Conservation (phyloP, 2,888 invertebrate genomes). For the Nephrotoma appendiculata region DNA sequence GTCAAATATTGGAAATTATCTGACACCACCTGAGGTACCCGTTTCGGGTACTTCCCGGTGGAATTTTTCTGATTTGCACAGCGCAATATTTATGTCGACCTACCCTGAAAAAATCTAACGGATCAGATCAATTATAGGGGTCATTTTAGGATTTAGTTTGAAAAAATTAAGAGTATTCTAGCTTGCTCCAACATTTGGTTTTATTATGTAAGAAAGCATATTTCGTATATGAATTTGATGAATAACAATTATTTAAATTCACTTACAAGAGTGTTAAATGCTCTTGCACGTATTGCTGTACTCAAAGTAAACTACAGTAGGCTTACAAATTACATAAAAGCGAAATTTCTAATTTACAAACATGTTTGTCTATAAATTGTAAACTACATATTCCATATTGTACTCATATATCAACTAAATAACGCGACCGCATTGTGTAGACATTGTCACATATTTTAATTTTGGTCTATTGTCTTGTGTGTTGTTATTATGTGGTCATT, state of each 20-base stretch:
- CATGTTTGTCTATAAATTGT: neutral
- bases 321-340: neutral
- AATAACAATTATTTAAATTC: neutral
- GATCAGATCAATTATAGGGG: too few relatives aligned
- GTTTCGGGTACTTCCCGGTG: too few relatives aligned
- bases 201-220: too few relatives aligned
- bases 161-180: too few relatives aligned
- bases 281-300: neutral
- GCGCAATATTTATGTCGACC: too few relatives aligned
- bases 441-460: neutral
- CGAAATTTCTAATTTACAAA: neutral
- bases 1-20: too few relatives aligned
- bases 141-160: too few relatives aligned
- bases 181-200: too few relatives aligned
- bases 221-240: too few relatives aligned
- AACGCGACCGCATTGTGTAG: neutral
- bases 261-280: neutral
- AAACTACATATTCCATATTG: neutral
- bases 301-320: neutral
- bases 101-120: too few relatives aligned
- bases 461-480: neutral
- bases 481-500: neutral
- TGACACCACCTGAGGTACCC: too few relatives aligned
- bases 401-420: neutral
- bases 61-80: too few relatives aligned